These are phyloP conservation scores for Pseudeuparius sepicola DNA, from an alignment of 2,888 invertebrate species.

Conservation along the genomic window DNA sequence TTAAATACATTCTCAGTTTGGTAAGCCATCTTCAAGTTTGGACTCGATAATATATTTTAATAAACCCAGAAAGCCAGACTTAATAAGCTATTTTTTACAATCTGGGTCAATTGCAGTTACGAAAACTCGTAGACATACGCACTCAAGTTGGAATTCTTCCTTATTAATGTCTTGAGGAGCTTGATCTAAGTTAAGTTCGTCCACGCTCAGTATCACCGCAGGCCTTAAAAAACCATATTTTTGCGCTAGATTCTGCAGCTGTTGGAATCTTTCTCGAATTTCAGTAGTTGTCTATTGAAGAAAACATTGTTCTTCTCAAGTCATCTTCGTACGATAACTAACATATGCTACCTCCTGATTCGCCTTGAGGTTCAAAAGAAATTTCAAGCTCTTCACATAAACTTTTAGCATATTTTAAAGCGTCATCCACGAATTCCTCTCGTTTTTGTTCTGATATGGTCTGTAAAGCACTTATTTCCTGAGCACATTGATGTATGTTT, in stretches of 20 bases:
- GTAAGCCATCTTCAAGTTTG: conserved; percentile 6
- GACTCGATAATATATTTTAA: conserved; percentile 7
- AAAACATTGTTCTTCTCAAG: conserved; percentile 8
- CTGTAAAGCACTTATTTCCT: conserved; percentile 15
- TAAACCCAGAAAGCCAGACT: conserved; percentile 5
- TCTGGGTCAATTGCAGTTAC: conserved; percentile 7
- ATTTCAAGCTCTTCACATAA: conserved; percentile 13
- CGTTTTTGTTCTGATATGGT: conserved; percentile 9
- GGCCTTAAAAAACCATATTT: conserved; percentile 7
- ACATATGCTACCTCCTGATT: conserved; percentile 8
- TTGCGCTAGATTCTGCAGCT: conserved; percentile 9
- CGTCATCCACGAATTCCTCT: conserved; percentile 9
- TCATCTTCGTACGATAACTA: conserved; percentile 10
- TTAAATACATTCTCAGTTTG: conserved; percentile 6
- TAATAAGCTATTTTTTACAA: conserved; percentile 7
- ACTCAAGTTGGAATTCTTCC: conserved; percentile 6
- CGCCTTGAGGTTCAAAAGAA: conserved; percentile 13
- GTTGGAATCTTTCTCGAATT: conserved; percentile 4
- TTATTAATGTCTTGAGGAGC: conserved; percentile 5
- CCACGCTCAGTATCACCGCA: neutral
- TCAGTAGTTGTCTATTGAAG: conserved; percentile 10
- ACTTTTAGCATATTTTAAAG: conserved; percentile 15
- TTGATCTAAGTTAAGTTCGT: conserved; percentile 5
- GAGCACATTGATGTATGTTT: conserved; percentile 17
- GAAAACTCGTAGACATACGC: conserved; percentile 6